Evolutionary conservation across 2,113 vertebrate genomes (phyloP).

Genomic region (Hemiprocne comata): DNA sequence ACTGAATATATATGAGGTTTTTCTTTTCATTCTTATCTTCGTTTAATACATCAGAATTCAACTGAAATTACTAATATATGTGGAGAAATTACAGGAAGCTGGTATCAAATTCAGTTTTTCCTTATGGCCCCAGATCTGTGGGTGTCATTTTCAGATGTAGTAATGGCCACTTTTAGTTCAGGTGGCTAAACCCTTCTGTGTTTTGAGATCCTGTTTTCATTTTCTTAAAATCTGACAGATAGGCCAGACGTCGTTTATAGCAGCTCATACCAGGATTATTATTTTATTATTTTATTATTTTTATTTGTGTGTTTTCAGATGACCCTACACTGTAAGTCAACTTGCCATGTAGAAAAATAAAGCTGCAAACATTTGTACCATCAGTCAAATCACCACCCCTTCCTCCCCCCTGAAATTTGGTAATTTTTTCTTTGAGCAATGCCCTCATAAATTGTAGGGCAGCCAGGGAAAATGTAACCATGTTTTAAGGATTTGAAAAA

Average conservation of each 20-base stretch:
- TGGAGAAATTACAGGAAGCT: background rate
- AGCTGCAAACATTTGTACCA: background rate
- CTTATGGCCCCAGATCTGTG: background rate
- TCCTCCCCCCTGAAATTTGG: background rate
- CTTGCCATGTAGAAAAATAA: background rate
- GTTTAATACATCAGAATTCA: background rate
- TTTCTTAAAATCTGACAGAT: background rate
- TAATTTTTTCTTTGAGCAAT: background rate
- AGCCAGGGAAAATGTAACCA: background rate
- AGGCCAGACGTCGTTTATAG: background rate
- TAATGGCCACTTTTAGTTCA: background rate
- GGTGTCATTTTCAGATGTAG: background rate
- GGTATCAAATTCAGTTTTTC: background rate
- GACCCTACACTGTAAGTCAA: background rate
- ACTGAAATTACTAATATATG: background rate
- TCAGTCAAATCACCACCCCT: background rate
- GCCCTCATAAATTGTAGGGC: background rate
- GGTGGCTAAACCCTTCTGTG: background rate
- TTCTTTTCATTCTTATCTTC: background rate
- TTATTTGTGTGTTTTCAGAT: background rate
- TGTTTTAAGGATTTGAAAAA: background rate
- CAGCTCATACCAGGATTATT: background rate
- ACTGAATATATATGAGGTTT: background rate
- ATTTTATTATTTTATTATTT: background rate
- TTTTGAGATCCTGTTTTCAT: background rate